Conservation (phyloP, 2,888 invertebrate genomes). For the Actias luna region DNA sequence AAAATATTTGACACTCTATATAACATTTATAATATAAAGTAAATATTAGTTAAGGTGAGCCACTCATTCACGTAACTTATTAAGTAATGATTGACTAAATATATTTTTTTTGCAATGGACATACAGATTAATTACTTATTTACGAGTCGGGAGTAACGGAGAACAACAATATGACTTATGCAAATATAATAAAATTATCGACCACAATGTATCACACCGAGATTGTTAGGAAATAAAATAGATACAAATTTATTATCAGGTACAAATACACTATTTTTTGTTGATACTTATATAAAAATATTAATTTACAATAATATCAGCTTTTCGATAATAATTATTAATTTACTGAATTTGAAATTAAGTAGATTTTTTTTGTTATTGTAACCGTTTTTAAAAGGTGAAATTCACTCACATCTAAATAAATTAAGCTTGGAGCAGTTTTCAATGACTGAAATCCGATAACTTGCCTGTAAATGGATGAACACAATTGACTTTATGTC, state of each 20-base stretch:
- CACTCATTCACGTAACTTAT: too few relatives aligned
- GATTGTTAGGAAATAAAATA: neutral
- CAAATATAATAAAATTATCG: neutral
- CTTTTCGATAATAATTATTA: neutral
- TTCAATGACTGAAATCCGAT: neutral
- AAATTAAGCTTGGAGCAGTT: neutral
- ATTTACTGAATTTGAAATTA: neutral
- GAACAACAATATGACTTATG: neutral
- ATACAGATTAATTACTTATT: neutral
- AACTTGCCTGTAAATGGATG: too few relatives aligned
- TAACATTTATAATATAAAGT: too few relatives aligned
- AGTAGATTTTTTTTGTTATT: neutral
- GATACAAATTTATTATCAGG: neutral
- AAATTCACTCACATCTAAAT: neutral
- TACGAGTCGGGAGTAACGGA: neutral
- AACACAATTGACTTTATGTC: neutral
- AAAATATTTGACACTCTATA: too few relatives aligned
- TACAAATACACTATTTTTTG: neutral
- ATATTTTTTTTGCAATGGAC: too few relatives aligned
- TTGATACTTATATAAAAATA: neutral
- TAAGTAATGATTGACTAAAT: too few relatives aligned
- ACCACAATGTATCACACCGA: neutral
- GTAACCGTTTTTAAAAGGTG: neutral
- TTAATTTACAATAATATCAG: neutral
- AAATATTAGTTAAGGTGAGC: neutral